Evolutionary conservation across 2,797 vertebrate genomes (phyloP).

Genomic region (Calcarius lapponicus): DNA sequence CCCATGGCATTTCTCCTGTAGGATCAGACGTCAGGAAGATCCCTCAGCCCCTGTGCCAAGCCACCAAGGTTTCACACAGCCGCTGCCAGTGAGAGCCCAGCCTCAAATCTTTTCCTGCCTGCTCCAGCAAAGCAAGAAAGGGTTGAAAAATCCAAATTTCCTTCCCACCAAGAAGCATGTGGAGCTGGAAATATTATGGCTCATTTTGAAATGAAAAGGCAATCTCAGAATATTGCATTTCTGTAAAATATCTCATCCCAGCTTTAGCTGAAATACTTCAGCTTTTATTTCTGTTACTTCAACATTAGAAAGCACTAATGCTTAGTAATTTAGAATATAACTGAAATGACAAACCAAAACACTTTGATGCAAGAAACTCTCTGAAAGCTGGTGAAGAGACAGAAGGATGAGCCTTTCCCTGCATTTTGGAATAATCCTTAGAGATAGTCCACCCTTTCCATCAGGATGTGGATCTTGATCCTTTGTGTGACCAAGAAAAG

Average conservation of each 20-base stretch:
- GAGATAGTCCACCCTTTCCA: background rate
- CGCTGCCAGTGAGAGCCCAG: background rate
- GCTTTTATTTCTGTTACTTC: constrained; percentile 21
- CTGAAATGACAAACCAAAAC: background rate
- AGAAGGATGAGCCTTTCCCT: background rate
- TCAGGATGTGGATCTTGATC: background rate
- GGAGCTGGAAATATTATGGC: constrained; percentile 11
- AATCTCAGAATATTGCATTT: constrained; percentile 47
- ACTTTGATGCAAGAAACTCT: background rate
- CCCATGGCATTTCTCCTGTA: background rate
- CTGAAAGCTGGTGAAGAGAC: background rate
- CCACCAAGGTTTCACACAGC: accelerated
- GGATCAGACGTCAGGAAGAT: background rate
- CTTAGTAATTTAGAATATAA: background rate
- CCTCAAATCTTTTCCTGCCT: background rate
- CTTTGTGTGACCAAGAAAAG: background rate
- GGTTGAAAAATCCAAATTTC: background rate
- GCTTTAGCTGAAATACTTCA: background rate
- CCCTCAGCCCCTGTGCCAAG: background rate
- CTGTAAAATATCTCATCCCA: background rate
- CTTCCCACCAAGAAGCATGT: background rate
- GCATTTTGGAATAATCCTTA: background rate
- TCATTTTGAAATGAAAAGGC: constrained; percentile 43
- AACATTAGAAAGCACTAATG: constrained; percentile 12
- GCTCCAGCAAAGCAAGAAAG: background rate